A percentile compares a stretch with the other conserved stretches of the same genome.
Conservation (phyloP, 2,888 invertebrate genomes). For the Heliconius erato region DNA sequence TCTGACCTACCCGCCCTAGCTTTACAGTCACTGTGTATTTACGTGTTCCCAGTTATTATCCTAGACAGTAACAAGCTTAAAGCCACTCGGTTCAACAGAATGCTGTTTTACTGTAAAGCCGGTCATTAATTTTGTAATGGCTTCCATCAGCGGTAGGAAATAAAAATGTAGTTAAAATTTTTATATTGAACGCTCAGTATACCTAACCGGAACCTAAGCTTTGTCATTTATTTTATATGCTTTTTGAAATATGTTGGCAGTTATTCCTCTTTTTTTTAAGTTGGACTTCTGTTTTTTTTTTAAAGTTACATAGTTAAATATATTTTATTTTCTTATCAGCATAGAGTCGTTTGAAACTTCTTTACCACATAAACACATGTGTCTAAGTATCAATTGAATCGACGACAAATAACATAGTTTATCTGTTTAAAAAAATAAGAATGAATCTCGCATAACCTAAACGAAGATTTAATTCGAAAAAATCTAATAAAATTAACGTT, state of each 20-base stretch:
- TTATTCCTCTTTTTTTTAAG: not conserved
- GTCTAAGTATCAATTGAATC: too few relatives aligned
- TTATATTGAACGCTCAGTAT: slow-evolving; percentile 31
- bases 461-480: not conserved
- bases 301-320: too few relatives aligned
- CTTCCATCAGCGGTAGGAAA: slow-evolving; percentile 41
- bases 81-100: slow-evolving; percentile 32
- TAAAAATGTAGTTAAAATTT: slow-evolving; percentile 43
- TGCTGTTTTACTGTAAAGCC: slow-evolving; percentile 32
- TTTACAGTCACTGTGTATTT: slow-evolving; percentile 34
- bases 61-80: slow-evolving; percentile 28
- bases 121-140: slow-evolving; percentile 50
- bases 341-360: too few relatives aligned
- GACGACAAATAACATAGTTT: too few relatives aligned
- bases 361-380: too few relatives aligned
- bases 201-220: not conserved
- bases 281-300: too few relatives aligned
- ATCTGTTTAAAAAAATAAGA: too few relatives aligned
- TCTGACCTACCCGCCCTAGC: not conserved
- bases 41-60: slow-evolving; percentile 35
- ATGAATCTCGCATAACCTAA: too few relatives aligned
- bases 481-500: not conserved
- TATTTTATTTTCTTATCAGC: too few relatives aligned
- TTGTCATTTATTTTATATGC: slow-evolving; percentile 12
- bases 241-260: too few relatives aligned